Conservation (phyloP, 2,888 invertebrate species). For the Macaria liturata region DNA sequence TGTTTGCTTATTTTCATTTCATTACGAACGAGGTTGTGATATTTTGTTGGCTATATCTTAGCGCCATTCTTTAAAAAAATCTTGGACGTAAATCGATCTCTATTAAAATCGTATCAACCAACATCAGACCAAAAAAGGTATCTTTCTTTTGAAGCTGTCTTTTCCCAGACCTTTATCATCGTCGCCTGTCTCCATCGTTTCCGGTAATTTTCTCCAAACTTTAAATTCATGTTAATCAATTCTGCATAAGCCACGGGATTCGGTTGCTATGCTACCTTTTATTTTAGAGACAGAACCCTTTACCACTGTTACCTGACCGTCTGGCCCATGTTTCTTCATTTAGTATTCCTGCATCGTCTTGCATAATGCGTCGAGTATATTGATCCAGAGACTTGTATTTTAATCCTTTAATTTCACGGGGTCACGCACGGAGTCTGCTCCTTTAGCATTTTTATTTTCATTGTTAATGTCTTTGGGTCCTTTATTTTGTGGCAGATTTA, state of each 20-base stretch:
- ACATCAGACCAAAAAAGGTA: too few species aligned
- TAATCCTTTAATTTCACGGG: constrained; percentile 28
- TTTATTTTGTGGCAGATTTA: constrained; percentile 2
- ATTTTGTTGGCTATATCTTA: too few species aligned
- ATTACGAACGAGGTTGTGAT: too few species aligned
- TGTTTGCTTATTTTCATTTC: too few species aligned
- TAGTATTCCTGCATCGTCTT: constrained; percentile 44
- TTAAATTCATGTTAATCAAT: constrained; percentile 8
- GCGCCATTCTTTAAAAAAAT: too few species aligned
- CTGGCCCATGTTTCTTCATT: constrained; percentile 34
- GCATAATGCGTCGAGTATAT: constrained; percentile 42
- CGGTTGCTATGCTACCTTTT: constrained; percentile 32
- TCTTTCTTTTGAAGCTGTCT: too few species aligned
- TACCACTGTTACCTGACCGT: constrained; percentile 27
- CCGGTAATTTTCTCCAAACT: constrained; percentile 12
- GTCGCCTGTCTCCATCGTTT: constrained; percentile 4
- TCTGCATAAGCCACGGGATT: constrained; percentile 16
- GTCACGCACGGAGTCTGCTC: constrained; percentile 27
- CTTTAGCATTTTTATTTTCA: constrained; percentile 6
- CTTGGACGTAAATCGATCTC: not conserved
- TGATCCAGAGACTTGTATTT: constrained; percentile 37
- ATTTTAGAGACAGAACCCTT: constrained; percentile 30
- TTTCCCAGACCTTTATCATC: too few species aligned
- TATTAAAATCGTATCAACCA: not conserved
- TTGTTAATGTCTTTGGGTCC: too few species aligned